These are phyloP conservation scores for Acromyrmex charruanus DNA, from an alignment of 1,140 invertebrate genomes.

Conservation along the genomic window DNA sequence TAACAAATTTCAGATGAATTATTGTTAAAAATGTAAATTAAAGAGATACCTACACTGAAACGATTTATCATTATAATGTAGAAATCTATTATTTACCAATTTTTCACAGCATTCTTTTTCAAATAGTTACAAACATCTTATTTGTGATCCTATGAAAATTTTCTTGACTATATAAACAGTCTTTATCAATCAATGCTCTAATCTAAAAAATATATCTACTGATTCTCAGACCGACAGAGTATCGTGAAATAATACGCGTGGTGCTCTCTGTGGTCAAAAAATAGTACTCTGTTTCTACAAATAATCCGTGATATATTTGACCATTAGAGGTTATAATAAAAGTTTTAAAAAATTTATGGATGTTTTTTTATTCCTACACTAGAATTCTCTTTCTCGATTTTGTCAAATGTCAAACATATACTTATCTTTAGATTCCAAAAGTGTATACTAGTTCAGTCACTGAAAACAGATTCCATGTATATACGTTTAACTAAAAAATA, in stretches of 20 bases:
- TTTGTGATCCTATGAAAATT: not conserved
- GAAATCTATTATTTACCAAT: constrained; percentile 8
- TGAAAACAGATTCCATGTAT: no score
- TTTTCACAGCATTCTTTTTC: not conserved
- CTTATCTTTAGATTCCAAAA: no score
- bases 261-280: constrained; percentile 31
- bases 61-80: not conserved
- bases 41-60: not conserved
- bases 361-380: no score
- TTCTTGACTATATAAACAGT: not conserved
- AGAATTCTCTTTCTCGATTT: no score
- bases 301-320: not conserved
- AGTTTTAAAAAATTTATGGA: no score
- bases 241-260: not conserved
- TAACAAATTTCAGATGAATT: not conserved
- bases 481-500: no score
- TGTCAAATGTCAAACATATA: no score
- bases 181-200: not conserved
- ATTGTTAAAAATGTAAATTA: constrained; percentile 4
- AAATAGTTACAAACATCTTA: not conserved
- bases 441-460: no score
- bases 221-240: not conserved
- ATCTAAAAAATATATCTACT: not conserved
- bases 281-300: not conserved
- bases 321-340: not conserved